Conservation (phyloP, 1,140 invertebrate species). For the Trypoxylus dichotomus region DNA sequence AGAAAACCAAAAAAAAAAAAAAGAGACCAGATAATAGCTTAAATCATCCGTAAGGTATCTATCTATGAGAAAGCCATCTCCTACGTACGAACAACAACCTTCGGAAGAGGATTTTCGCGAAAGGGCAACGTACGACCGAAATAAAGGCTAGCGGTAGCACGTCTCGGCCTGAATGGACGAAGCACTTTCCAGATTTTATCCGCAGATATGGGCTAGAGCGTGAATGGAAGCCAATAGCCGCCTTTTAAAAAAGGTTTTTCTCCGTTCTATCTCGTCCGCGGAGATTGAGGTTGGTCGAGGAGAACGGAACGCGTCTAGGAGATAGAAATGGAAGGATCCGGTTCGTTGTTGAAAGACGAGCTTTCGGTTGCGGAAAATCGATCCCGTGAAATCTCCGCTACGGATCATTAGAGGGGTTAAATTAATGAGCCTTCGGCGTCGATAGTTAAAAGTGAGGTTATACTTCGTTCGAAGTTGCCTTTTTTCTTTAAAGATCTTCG, state of each 20-base stretch:
- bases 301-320: background rate
- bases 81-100: too few species aligned
- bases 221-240: background rate
- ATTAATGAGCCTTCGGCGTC: background rate
- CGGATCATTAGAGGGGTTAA: background rate
- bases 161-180: background rate
- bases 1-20: too few species aligned
- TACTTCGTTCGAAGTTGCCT: too few species aligned
- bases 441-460: background rate
- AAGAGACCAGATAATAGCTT: too few species aligned
- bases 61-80: too few species aligned
- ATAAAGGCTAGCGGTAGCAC: background rate
- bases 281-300: background rate
- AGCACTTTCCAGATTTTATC: constrained; percentile 5
- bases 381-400: background rate
- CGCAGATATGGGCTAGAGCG: background rate
- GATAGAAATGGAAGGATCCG: background rate
- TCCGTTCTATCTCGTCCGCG: background rate
- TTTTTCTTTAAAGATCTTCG: too few species aligned
- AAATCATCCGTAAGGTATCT: too few species aligned
- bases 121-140: too few species aligned
- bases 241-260: background rate
- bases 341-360: background rate
- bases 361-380: background rate
- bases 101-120: too few species aligned